Conservation (phyloP, 2,797 vertebrate genomes). For the Etheostoma nigrum region DNA sequence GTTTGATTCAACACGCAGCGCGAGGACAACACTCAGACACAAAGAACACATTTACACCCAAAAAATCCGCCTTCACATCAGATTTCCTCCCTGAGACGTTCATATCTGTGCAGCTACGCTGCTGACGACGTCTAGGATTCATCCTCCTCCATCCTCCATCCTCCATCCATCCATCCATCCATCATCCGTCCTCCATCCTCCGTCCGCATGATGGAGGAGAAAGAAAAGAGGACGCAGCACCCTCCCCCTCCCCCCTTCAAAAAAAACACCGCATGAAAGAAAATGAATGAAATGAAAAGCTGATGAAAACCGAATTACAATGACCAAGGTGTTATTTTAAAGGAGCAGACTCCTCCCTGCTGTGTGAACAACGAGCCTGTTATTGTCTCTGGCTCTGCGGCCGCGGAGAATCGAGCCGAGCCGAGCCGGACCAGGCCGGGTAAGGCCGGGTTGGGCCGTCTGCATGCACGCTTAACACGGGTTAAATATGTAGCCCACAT, state of each 20-base stretch:
- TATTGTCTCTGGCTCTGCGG: slow-evolving; percentile 7
- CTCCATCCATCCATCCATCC: slow-evolving; percentile 1
- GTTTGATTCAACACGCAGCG: not conserved
- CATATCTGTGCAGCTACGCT: not conserved
- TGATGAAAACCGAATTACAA: not conserved
- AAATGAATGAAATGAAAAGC: not conserved
- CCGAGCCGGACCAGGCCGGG: not conserved
- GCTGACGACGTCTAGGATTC: slow-evolving; percentile 63
- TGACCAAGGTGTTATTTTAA: not conserved
- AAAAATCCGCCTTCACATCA: not conserved
- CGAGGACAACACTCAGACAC: not conserved
- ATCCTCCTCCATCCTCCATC: slow-evolving; percentile 40
- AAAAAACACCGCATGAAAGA: not conserved
- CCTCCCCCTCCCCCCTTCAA: not conserved
- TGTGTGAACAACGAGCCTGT: not conserved
- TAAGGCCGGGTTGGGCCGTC: no score
- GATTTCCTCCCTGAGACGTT: not conserved
- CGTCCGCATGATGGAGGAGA: slow-evolving; percentile 37
- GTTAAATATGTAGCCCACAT: not conserved
- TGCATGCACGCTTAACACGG: not conserved
- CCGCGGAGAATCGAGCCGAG: not conserved
- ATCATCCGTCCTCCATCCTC: slow-evolving; percentile 15
- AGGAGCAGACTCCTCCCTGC: slow-evolving; percentile 4
- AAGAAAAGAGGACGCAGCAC: slow-evolving; percentile 22
- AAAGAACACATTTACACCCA: not conserved